Percentiles rank a stretch among this genome's conserved stretches.
Evolutionary conservation across 1,140 invertebrate species (phyloP).

Genomic region (Tetramorium simillimum): DNA sequence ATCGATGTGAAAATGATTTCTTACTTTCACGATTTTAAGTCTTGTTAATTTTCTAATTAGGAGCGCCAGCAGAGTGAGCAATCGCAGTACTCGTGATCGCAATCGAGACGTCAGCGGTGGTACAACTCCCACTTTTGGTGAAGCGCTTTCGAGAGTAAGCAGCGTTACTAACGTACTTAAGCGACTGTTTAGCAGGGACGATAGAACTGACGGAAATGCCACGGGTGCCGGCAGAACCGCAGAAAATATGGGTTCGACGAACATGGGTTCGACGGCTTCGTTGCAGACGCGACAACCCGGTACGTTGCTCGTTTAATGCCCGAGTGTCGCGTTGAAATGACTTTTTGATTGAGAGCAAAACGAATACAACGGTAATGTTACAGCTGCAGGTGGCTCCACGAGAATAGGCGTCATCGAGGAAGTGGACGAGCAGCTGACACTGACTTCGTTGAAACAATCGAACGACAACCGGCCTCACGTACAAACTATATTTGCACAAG

Average conservation of each 20-base stretch:
- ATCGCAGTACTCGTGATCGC: conserved; percentile 80
- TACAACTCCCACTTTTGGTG: conserved; percentile 81
- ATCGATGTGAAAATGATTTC: neutral
- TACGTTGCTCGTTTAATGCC: conserved; percentile 51
- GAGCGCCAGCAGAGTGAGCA: conserved; percentile 82
- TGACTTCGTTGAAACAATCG: conserved; percentile 88
- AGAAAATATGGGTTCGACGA: conserved; percentile 77
- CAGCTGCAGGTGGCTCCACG: conserved; percentile 86
- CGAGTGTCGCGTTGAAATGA: neutral
- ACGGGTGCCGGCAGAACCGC: conserved; percentile 76
- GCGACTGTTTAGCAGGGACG: conserved; percentile 91
- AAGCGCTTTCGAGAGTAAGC: conserved; percentile 89
- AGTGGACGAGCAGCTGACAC: conserved; percentile 92
- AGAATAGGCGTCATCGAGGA: conserved; percentile 91
- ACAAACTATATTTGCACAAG: conserved; percentile 82
- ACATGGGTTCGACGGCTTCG: conserved; percentile 79
- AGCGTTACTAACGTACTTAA: conserved; percentile 91
- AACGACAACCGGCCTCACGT: conserved; percentile 85
- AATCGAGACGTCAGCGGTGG: conserved; percentile 74
- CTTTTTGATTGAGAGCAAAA: neutral
- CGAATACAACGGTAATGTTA: neutral
- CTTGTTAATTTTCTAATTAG: conserved; percentile 63
- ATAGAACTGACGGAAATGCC: conserved; percentile 81
- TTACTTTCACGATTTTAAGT: conserved; percentile 12
- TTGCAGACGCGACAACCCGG: conserved; percentile 78